Percentiles rank a stretch among this genome's conserved stretches.
Conservation (phyloP, 2,888 invertebrate genomes). For the Entomobrya multifasciata region DNA sequence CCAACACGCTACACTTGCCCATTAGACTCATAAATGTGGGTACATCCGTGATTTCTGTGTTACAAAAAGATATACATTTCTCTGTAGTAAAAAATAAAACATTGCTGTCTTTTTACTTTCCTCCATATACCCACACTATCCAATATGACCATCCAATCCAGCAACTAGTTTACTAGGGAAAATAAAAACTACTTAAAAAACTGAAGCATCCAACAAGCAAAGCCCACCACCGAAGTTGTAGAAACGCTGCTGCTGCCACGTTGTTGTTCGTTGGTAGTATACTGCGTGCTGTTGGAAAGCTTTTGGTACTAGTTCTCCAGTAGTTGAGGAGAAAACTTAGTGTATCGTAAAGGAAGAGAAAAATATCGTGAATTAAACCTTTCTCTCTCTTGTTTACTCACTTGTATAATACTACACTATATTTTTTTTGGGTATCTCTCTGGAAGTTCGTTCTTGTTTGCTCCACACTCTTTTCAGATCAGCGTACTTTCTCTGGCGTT, state of each 20-base stretch:
- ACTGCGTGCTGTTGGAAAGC: neutral
- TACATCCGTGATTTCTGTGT: constrained; percentile 2
- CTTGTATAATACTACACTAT: neutral
- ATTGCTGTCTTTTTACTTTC: constrained; percentile 37
- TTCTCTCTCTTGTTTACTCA: neutral
- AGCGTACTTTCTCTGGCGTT: constrained; percentile 8
- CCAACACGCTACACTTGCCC: neutral
- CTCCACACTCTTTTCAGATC: constrained; percentile 24
- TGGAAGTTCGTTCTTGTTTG: constrained; percentile 1
- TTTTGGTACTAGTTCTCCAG: neutral
- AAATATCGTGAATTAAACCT: neutral
- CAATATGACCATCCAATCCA: constrained; percentile 32
- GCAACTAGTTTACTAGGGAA: constrained; percentile 27
- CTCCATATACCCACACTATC: neutral
- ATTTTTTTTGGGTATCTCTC: constrained; percentile 18
- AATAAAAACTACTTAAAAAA: constrained; percentile 16
- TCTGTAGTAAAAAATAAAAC: neutral
- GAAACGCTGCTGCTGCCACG: constrained; percentile 1
- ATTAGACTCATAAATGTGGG: constrained; percentile 10
- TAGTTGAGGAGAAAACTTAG: constrained; percentile 32
- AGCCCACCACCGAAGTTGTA: constrained; percentile 53
- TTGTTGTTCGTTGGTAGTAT: neutral
- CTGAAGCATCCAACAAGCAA: constrained; percentile 1
- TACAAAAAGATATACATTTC: neutral
- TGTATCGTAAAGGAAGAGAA: constrained; percentile 1